These are phyloP conservation scores for Mechanitis messenoides DNA, from an alignment of 2,888 invertebrate genomes.

Conservation along the genomic window DNA sequence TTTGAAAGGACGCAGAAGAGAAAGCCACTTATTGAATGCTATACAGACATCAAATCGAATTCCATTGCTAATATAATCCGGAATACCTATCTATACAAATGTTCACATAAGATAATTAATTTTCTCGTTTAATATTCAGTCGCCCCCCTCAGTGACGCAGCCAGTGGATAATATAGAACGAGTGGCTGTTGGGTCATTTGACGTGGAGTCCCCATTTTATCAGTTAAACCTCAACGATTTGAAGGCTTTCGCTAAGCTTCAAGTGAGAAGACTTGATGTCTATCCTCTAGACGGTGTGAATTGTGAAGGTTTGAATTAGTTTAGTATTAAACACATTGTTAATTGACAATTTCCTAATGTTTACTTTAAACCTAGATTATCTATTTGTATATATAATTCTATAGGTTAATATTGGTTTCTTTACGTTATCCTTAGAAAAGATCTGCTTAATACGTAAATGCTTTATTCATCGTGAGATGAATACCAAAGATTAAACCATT, in stretches of 20 bases:
- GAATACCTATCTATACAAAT: constrained; percentile 12
- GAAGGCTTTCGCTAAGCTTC: constrained; percentile 53
- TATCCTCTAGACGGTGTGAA: constrained; percentile 46
- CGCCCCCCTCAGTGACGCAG: constrained; percentile 45
- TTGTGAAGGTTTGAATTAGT: constrained; percentile 34
- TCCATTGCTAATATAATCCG: too few relatives aligned
- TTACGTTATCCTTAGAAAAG: constrained; percentile 6
- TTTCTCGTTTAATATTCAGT: constrained; percentile 37
- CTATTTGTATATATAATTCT: too few relatives aligned
- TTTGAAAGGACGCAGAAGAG: too few relatives aligned
- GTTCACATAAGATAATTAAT: constrained; percentile 1
- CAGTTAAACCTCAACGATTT: constrained; percentile 64
- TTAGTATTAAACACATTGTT: neutral
- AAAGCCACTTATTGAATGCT: too few relatives aligned
- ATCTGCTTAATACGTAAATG: constrained; percentile 15
- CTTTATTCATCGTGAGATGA: constrained; percentile 13
- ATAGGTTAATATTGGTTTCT: too few relatives aligned
- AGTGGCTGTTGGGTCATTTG: constrained; percentile 65
- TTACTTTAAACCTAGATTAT: too few relatives aligned
- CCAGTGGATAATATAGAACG: constrained; percentile 52
- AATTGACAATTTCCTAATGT: too few relatives aligned
- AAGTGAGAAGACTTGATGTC: constrained; percentile 54
- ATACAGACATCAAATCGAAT: too few relatives aligned
- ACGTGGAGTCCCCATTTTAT: constrained; percentile 61
- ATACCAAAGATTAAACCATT: constrained; percentile 17